Percentiles rank a stretch among this genome's conserved stretches.
These are phyloP conservation scores for Anisognathus igniventris DNA, from an alignment of 2,797 vertebrate genomes.

Conservation along the genomic window DNA sequence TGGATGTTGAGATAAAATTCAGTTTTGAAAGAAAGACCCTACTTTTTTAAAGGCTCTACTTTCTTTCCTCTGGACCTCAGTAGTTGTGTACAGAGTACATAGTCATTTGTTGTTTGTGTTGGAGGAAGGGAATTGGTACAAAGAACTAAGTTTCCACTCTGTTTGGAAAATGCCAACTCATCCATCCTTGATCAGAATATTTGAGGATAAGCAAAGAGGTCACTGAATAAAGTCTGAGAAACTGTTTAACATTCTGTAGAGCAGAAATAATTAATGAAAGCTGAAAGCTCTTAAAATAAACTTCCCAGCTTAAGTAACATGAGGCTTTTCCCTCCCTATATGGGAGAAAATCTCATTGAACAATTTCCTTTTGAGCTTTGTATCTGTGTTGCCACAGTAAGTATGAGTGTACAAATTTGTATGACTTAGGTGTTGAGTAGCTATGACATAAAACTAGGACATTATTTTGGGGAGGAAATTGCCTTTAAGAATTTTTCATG, in stretches of 20 bases:
- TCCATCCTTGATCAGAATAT: neutral
- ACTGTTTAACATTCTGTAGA: neutral
- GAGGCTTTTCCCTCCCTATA: neutral
- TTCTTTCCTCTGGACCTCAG: neutral
- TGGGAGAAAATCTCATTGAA: neutral
- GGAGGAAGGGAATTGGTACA: neutral
- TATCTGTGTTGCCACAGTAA: neutral
- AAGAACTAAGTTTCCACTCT: neutral
- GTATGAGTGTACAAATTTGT: neutral
- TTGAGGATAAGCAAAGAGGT: neutral
- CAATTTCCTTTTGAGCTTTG: neutral
- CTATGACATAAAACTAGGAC: neutral
- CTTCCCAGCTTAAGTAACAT: neutral
- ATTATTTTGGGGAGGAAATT: neutral
- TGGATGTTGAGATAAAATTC: neutral
- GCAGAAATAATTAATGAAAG: neutral
- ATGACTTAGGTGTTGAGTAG: neutral
- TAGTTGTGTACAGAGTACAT: neutral
- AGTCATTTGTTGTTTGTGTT: neutral
- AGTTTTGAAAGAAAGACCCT: neutral
- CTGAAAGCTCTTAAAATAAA: neutral
- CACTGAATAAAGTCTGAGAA: neutral
- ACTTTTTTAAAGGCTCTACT: neutral
- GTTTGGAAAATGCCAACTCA: neutral
- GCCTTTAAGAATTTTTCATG: neutral